Evolutionary conservation across 2,888 invertebrate genomes (phyloP), one percentile per base, ranked within the genome.

Genomic region (Glaucopsyche alexis): DNA sequence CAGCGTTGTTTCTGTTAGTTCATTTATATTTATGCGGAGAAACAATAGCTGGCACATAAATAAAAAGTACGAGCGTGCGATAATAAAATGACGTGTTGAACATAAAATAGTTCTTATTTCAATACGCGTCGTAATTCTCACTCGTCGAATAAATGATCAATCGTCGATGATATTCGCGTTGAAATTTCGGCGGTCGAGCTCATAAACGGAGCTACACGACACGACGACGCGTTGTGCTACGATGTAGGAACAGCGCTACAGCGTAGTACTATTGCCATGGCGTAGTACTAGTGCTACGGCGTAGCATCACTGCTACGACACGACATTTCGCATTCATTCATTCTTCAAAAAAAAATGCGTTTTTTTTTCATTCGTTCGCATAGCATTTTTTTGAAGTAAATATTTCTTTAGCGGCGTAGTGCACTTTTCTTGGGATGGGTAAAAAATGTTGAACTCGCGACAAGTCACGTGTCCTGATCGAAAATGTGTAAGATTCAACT

Each of bases 61-160:
- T 38, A 60, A 60, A 60, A 60, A 60, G 60, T 60, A 38, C 29
- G 55, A 55, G 16, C 55, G 60, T 29, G 60, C 60, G 38, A 38
- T 60, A 38, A 60, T 60, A 60, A 60, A 60, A 38, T 60, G 29
- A 29, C 60, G 60, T 60, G 60, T 60, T 60, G 29, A 60, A 60
- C 29, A 60, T 60, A 60, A 60, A 60, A 60, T 60, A 60, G 60
- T 60, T 60, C 60, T 60, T 60, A 60, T 60, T 60, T 60, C 29
- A 60, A 60, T 29, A 60, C 14, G 29, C 60, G 60, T 60, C 60
- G 29, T 60, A 29, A 29, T 11, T 60, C 19, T 19, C 16, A 5
- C 55, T 11, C 55, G 55, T 29, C 60, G 60, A 16, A 60, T 60
- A 13, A 29, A 38, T 60, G 29, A 60, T 60, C 60, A 7, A 60